Percentiles rank a stretch among this genome's conserved stretches.
These are phyloP conservation scores for Drosophila conformis DNA, from an alignment of 2,888 invertebrate species.

Conservation along the genomic window DNA sequence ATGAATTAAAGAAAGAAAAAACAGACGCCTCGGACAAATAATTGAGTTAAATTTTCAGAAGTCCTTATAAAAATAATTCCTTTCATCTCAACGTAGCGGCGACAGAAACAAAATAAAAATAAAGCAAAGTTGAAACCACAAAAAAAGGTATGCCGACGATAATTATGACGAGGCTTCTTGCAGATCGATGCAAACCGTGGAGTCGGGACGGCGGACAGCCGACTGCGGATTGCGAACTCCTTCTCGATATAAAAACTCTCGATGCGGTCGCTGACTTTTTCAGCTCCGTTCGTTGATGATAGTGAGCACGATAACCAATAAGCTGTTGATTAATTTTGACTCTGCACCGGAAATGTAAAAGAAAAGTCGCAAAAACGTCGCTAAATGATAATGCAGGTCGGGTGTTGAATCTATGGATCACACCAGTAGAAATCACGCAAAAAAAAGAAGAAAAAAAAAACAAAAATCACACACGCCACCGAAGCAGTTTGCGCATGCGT, in stretches of 20 bases:
- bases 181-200: slow-evolving; percentile 24
- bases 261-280: slow-evolving; percentile 57
- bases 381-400: slow-evolving; percentile 66
- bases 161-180: slow-evolving; percentile 72
- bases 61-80: slow-evolving; percentile 56
- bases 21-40: slow-evolving; percentile 24
- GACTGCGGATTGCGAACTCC: slow-evolving; percentile 4
- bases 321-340: slow-evolving; percentile 79
- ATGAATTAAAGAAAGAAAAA: background rate
- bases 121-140: slow-evolving; percentile 19
- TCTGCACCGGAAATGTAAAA: slow-evolving; percentile 75
- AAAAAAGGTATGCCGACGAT: slow-evolving; percentile 48
- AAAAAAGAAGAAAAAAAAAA: slow-evolving; percentile 11
- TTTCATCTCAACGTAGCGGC: slow-evolving; percentile 23
- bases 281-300: slow-evolving; percentile 40
- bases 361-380: slow-evolving; percentile 59
- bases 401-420: slow-evolving; percentile 24
- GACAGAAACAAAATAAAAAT: slow-evolving; percentile 4
- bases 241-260: slow-evolving; percentile 23
- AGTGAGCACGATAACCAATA: slow-evolving; percentile 64
- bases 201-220: background rate
- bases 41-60: slow-evolving; percentile 50
- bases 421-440: slow-evolving; percentile 56
- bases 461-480: slow-evolving; percentile 36
- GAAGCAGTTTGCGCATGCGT: slow-evolving; percentile 49